Evolutionary conservation across 2,888 invertebrate genomes (phyloP).

Genomic region (Trachelus troglodyta): DNA sequence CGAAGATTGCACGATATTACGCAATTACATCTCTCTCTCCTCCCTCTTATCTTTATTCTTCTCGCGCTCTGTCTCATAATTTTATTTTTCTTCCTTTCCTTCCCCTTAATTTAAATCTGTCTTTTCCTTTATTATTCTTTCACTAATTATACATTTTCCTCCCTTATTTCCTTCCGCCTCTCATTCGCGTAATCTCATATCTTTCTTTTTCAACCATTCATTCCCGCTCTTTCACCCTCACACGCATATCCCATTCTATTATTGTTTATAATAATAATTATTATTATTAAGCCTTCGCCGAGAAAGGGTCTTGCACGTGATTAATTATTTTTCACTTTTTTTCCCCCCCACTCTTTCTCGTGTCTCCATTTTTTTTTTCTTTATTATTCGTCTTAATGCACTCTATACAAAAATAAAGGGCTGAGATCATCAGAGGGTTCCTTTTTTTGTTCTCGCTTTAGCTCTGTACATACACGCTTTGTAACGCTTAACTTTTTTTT

Average conservation of each 20-base stretch:
- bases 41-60: not conserved
- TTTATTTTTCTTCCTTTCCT: not conserved
- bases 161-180: not conserved
- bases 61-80: too few relatives aligned
- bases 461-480: constrained; percentile 38
- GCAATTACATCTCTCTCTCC: not conserved
- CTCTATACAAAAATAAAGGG: constrained; percentile 64
- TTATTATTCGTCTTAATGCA: constrained; percentile 48
- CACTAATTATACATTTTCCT: not conserved
- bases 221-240: constrained; percentile 12
- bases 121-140: not conserved
- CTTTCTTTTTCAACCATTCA: constrained; percentile 24
- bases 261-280: not conserved
- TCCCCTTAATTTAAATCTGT: not conserved
- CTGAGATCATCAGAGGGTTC: constrained; percentile 56
- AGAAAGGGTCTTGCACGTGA: not conserved
- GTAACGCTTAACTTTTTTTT: not conserved
- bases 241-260: not conserved
- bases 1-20: not conserved
- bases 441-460: constrained; percentile 29
- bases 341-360: constrained; percentile 24
- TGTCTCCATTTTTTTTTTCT: constrained; percentile 27
- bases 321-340: constrained; percentile 20
- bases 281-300: not conserved
- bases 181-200: not conserved